Conservation (phyloP, 2,797 vertebrate species). For the Myotis vivesi region DNA sequence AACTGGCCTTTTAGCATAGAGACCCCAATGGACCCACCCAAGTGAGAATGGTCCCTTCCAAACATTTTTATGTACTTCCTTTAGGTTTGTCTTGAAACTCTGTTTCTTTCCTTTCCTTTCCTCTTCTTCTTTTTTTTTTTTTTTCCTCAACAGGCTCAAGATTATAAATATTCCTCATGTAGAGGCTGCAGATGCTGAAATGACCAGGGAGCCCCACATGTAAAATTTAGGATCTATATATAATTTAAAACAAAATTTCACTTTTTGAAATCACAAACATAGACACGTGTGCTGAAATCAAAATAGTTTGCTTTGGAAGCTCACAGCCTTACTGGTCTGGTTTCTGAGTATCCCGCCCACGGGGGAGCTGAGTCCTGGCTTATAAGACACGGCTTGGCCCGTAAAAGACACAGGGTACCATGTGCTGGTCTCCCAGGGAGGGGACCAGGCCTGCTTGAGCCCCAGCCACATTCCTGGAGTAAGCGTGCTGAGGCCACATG, state of each 20-base stretch:
- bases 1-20: background rate
- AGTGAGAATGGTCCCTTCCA: background rate
- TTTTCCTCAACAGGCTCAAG: background rate
- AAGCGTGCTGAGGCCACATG: background rate
- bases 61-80: background rate
- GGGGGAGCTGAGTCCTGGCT: background rate
- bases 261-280: background rate
- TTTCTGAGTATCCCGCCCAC: background rate
- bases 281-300: background rate
- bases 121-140: background rate
- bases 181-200: background rate
- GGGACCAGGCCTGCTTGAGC: background rate
- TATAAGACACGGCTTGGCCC: background rate
- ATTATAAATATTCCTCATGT: background rate
- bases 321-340: background rate
- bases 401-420: background rate
- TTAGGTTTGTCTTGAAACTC: background rate
- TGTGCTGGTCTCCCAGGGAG: background rate
- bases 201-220: background rate
- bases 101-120: background rate
- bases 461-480: background rate
- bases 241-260: constrained; percentile 40
- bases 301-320: background rate
- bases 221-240: constrained; percentile 10
- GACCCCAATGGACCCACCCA: background rate